A percentile compares a stretch with the other conserved stretches of the same genome.
These are phyloP conservation scores for Tinea pellionella DNA, from an alignment of 2,888 invertebrate species.

Conservation along the genomic window DNA sequence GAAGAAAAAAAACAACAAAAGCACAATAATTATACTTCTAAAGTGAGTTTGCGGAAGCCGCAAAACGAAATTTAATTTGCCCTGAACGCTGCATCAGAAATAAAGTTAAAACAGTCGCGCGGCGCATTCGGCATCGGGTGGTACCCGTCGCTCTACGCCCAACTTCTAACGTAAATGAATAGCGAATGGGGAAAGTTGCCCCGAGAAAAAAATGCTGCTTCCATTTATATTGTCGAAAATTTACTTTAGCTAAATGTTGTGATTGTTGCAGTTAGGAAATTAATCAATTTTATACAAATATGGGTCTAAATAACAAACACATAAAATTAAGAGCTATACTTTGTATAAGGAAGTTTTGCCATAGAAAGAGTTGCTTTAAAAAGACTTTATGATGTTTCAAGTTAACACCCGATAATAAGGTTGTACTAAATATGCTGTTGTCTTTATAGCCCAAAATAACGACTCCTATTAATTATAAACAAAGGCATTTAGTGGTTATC, in stretches of 20 bases:
- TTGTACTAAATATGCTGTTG: too few species aligned
- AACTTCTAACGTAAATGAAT: slow-evolving; percentile 71
- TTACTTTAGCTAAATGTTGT: slow-evolving; percentile 26
- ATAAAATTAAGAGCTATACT: too few species aligned
- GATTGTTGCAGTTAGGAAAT: too few species aligned
- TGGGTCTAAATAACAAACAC: too few species aligned
- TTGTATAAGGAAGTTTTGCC: too few species aligned
- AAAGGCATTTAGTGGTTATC: neutral
- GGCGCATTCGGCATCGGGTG: slow-evolving; percentile 49
- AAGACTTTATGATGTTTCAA: too few species aligned
- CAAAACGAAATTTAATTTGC: slow-evolving; percentile 70
- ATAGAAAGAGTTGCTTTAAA: too few species aligned
- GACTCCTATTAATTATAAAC: neutral
- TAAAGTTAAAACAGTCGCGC: slow-evolving; percentile 67
- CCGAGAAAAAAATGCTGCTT: slow-evolving; percentile 64
- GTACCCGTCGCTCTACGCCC: slow-evolving; percentile 29
- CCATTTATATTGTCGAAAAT: slow-evolving; percentile 17
- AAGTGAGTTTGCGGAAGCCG: slow-evolving; percentile 64
- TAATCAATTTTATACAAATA: too few species aligned
- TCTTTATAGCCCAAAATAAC: too few species aligned
- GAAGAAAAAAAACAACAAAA: slow-evolving; percentile 40
- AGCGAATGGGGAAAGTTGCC: slow-evolving; percentile 68
- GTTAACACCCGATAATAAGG: too few species aligned
- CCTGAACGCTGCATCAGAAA: slow-evolving; percentile 69
- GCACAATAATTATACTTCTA: slow-evolving; percentile 55